A percentile compares a stretch with the other conserved stretches of the same genome.
Evolutionary conservation across 2,797 vertebrate genomes (phyloP).

Genomic region (Gouania willdenowi): DNA sequence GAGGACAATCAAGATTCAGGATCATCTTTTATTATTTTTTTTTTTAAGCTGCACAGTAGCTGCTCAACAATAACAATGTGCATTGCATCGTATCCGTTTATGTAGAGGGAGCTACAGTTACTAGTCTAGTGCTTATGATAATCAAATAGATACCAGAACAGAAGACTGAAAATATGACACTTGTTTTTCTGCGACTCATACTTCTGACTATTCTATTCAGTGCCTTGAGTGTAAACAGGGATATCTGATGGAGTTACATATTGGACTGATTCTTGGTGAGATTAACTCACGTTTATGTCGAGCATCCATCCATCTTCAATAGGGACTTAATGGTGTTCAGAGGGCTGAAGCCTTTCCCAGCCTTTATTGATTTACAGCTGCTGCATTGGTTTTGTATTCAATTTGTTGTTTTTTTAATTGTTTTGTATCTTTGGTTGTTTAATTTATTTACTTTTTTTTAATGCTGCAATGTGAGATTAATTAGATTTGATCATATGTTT

Average conservation of each 20-base stretch:
- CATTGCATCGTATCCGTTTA: no score
- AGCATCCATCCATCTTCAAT: no score
- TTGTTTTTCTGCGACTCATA: conserved; percentile 5
- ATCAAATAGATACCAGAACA: conserved; percentile 13
- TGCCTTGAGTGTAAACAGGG: conserved; percentile 69
- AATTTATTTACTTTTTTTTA: conserved; percentile 68
- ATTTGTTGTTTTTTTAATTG: conserved; percentile 23
- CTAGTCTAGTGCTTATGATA: conserved; percentile 11
- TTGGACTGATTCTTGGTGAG: conserved; percentile 8
- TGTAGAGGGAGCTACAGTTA: not conserved
- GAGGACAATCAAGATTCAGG: conserved; percentile 35
- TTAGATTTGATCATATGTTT: no score
- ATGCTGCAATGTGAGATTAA: conserved; percentile 22
- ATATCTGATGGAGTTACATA: not conserved
- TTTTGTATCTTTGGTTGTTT: conserved; percentile 35
- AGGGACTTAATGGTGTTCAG: no score
- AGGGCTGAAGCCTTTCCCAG: no score
- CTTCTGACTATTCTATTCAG: conserved; percentile 55
- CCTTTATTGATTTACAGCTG: no score
- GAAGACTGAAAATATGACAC: not conserved
- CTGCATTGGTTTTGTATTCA: conserved; percentile 26
- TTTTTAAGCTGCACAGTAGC: no score
- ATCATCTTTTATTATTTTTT: not conserved
- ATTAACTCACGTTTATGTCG: no score
- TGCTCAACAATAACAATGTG: no score